Conservation (phyloP, 2,888 invertebrate genomes). For the Callosobruchus maculatus region DNA sequence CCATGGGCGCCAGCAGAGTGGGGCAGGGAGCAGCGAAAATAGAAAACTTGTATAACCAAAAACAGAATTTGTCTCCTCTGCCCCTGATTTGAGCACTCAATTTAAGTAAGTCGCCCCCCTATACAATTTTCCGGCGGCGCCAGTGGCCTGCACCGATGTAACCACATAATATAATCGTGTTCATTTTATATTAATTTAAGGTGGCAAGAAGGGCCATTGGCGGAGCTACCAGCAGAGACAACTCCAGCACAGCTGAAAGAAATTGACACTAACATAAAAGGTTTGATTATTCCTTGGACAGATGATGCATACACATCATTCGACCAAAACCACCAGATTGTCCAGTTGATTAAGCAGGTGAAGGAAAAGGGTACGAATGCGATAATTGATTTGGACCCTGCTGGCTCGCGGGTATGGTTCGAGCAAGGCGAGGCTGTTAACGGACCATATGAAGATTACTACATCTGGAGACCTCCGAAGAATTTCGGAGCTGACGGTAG, state of each 20-base stretch:
- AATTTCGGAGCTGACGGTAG: constrained; percentile 42
- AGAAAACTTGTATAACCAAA: too few species aligned
- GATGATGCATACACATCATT: constrained; percentile 62
- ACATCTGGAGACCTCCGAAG: constrained; percentile 66
- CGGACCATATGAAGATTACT: constrained; percentile 63
- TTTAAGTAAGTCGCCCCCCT: too few species aligned
- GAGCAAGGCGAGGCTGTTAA: constrained; percentile 57
- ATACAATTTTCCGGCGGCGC: too few species aligned
- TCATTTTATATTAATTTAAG: too few species aligned
- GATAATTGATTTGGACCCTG: constrained; percentile 73
- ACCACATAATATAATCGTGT: too few species aligned
- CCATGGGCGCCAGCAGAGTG: too few species aligned
- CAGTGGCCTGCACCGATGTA: too few species aligned
- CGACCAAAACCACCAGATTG: constrained; percentile 50
- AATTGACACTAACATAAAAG: constrained; percentile 52
- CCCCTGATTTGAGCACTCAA: too few species aligned
- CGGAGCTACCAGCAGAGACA: constrained; percentile 56
- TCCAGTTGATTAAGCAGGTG: constrained; percentile 49
- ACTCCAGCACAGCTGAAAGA: constrained; percentile 36
- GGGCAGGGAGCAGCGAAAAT: too few species aligned
- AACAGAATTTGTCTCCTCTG: too few species aligned
- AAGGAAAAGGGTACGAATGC: constrained; percentile 57
- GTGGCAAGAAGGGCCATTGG: constrained; percentile 77
- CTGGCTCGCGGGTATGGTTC: constrained; percentile 74
- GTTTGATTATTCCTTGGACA: constrained; percentile 61